Evolutionary conservation across 2,888 invertebrate species (phyloP).

Genomic region (Trissolcus japonicus): DNA sequence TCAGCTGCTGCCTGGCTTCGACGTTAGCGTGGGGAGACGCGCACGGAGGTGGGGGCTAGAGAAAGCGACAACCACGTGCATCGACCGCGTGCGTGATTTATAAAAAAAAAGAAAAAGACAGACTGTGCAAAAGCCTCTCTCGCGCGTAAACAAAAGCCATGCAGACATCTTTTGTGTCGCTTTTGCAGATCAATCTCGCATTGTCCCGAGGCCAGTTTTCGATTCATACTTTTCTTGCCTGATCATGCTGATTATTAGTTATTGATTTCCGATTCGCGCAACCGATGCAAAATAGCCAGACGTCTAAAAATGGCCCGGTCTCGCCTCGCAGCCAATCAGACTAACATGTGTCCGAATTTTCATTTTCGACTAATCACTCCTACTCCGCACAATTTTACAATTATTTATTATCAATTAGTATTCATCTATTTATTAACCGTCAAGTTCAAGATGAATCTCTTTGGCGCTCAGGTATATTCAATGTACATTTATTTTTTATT

Average conservation of each 20-base stretch:
- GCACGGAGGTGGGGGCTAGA: constrained; percentile 33
- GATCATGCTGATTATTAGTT: constrained; percentile 22
- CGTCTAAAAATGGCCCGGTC: no score
- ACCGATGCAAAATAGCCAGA: neutral
- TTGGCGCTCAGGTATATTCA: no score
- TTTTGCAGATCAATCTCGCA: constrained; percentile 8
- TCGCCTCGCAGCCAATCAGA: no score
- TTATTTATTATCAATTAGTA: no score
- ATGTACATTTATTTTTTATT: no score
- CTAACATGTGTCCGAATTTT: no score
- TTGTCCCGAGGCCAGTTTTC: constrained; percentile 9
- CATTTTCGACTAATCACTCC: no score
- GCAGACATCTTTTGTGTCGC: neutral
- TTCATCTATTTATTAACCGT: no score
- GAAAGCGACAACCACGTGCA: constrained; percentile 55
- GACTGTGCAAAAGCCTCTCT: constrained; percentile 39
- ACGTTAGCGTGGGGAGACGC: neutral
- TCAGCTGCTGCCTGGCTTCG: neutral
- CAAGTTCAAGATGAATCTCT: no score
- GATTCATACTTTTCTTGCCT: constrained; percentile 1
- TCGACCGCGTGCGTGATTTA: constrained; percentile 55
- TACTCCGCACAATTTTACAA: no score
- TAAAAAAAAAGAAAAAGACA: constrained; percentile 45
- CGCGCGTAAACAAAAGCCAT: constrained; percentile 10
- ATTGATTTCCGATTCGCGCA: constrained; percentile 12